A percentile compares a stretch with the other conserved stretches of the same genome.
Conservation (phyloP, 1,140 invertebrate species). For the Plectrocnemia conspersa region DNA sequence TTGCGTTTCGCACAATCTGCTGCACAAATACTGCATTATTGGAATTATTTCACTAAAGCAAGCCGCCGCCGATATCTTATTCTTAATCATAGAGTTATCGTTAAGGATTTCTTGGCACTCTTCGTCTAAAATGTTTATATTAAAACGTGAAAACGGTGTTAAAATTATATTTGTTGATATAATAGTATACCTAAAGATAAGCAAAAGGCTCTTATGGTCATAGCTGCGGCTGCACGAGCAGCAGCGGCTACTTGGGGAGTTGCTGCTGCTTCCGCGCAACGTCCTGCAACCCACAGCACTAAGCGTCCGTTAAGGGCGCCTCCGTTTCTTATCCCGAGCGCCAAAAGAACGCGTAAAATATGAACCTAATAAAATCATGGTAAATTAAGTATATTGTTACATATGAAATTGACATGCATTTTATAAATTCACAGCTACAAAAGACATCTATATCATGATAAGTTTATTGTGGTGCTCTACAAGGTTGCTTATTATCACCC, state of each 20-base stretch:
- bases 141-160: background rate
- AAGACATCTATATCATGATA: too few species aligned
- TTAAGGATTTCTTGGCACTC: constrained; percentile 70
- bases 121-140: constrained; percentile 55
- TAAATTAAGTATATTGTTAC: too few species aligned
- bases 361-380: constrained; percentile 50
- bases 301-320: constrained; percentile 79
- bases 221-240: constrained; percentile 75
- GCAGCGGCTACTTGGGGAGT: constrained; percentile 73
- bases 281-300: constrained; percentile 70
- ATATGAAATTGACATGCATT: too few species aligned
- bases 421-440: too few species aligned
- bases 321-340: constrained; percentile 72
- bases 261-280: constrained; percentile 63
- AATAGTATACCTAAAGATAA: constrained; percentile 68
- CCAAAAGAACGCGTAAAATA: constrained; percentile 68
- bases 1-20: constrained; percentile 76
- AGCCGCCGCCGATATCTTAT: constrained; percentile 67
- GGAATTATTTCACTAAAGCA: constrained; percentile 86
- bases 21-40: constrained; percentile 84
- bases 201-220: constrained; percentile 76
- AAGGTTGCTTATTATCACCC: too few species aligned
- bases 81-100: constrained; percentile 56
- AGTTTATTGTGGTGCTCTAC: too few species aligned
- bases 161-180: background rate